Percentiles rank a stretch among this genome's conserved stretches.
Evolutionary conservation across 2,888 invertebrate genomes (phyloP).

Genomic region (Lagria hirta): DNA sequence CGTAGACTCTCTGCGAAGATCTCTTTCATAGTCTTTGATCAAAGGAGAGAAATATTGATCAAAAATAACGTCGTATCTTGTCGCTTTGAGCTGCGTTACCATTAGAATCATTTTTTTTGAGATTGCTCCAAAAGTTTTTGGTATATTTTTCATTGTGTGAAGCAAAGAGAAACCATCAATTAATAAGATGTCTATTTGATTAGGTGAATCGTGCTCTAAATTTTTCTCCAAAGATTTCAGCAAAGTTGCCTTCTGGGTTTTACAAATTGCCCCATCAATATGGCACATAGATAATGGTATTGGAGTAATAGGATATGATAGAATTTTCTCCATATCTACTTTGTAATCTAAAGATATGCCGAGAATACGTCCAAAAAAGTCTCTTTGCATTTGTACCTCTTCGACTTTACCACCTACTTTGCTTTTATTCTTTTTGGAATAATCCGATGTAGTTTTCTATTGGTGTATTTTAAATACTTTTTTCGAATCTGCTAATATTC

Average conservation of each 20-base stretch:
- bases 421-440: conserved; percentile 5
- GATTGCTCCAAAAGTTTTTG: conserved; percentile 39
- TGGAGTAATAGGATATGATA: conserved; percentile 41
- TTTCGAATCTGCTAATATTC: conserved; percentile 34
- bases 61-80: conserved; percentile 30
- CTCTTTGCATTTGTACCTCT: conserved; percentile 34
- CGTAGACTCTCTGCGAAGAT: conserved; percentile 29
- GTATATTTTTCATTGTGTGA: conserved; percentile 40
- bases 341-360: conserved; percentile 23
- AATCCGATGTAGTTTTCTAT: conserved; percentile 31
- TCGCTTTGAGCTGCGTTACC: conserved; percentile 21
- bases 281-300: conserved; percentile 41
- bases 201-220: conserved; percentile 21
- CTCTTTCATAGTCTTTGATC: conserved; percentile 33
- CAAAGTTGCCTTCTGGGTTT: conserved; percentile 37
- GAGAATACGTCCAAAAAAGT: conserved; percentile 33
- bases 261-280: conserved; percentile 27
- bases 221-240: conserved; percentile 32
- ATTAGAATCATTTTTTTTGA: conserved; percentile 38
- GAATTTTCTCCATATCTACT: conserved; percentile 31
- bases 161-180: conserved; percentile 43
- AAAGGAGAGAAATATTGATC: conserved; percentile 31
- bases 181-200: conserved; percentile 34
- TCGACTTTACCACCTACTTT: conserved; percentile 33
- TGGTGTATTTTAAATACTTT: conserved; percentile 33